Evolutionary conservation across 2,113 vertebrate genomes (phyloP).

Genomic region (Phalacrocorax pelagicus): DNA sequence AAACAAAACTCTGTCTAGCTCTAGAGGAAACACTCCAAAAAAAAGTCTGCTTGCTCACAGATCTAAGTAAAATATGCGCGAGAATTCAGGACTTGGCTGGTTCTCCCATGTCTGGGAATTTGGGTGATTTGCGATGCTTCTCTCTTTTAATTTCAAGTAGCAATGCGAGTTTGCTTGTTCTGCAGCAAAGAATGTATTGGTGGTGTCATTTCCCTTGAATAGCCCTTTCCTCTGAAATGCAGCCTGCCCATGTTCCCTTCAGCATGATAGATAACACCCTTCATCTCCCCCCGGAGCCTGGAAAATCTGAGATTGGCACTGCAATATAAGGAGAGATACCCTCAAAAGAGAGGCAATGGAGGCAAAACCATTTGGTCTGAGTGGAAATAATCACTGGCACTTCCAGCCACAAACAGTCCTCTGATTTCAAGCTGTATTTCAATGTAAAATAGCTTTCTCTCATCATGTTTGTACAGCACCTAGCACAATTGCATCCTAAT

Average conservation of each 20-base stretch:
- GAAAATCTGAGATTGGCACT: slow-evolving; percentile 4
- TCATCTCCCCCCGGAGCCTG: neutral
- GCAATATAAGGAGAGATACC: neutral
- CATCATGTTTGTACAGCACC: neutral
- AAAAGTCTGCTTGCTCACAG: neutral
- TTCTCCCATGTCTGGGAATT: neutral
- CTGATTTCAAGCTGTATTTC: neutral
- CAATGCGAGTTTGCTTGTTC: neutral
- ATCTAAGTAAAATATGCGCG: neutral
- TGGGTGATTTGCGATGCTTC: neutral
- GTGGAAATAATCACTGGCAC: neutral
- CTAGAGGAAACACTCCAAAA: neutral
- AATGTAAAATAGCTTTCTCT: neutral
- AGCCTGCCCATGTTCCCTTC: neutral
- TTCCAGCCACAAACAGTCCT: neutral
- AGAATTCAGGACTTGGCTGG: neutral
- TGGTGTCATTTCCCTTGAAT: neutral
- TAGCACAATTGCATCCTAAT: neutral
- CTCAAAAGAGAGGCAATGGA: neutral
- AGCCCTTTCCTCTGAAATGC: neutral
- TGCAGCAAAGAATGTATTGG: neutral
- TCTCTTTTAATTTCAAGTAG: neutral
- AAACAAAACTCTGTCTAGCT: neutral
- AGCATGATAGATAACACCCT: neutral
- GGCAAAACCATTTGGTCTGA: neutral